Percentiles rank a stretch among this genome's conserved stretches.
phyloP scores from a whole-genome alignment of 1,140 invertebrate genomes.

The Protaetia brevitarsis region DNA sequence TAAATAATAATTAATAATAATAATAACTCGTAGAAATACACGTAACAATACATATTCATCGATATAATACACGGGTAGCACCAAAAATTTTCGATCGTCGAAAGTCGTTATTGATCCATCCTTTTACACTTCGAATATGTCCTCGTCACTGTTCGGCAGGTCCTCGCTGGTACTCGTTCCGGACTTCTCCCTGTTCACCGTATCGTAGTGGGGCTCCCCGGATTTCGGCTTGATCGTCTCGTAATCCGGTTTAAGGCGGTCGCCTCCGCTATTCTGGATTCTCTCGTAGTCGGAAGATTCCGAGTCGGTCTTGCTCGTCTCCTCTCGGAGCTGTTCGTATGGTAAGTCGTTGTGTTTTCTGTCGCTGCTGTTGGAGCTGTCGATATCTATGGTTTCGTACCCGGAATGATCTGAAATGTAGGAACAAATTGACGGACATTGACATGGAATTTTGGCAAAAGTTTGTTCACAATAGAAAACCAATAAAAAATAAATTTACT shows the following conservation, averaged over 20 bases:
- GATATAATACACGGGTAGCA: background rate
- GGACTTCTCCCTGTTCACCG: conserved; percentile 3
- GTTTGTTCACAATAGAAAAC: too few relatives aligned
- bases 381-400: conserved; percentile 23
- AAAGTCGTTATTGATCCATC: background rate
- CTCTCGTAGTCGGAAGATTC: conserved; percentile 39
- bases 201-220: conserved; percentile 19
- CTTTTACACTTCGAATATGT: conserved; percentile 15
- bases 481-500: too few relatives aligned
- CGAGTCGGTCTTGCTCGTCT: conserved; percentile 33
- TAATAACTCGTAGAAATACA: too few relatives aligned
- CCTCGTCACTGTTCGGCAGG: background rate
- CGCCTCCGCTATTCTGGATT: background rate
- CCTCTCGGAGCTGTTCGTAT: conserved; percentile 51
- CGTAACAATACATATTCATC: too few relatives aligned
- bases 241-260: background rate
- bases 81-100: background rate
- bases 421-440: background rate
- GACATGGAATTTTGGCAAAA: too few relatives aligned
- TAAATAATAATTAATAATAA: too few relatives aligned
- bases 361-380: conserved; percentile 38
- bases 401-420: background rate
- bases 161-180: conserved; percentile 15
- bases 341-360: conserved; percentile 48
- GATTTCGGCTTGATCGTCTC: conserved; percentile 13